These are phyloP conservation scores for Osedax frankpressi DNA, from an alignment of 2,888 invertebrate species.

Conservation along the genomic window DNA sequence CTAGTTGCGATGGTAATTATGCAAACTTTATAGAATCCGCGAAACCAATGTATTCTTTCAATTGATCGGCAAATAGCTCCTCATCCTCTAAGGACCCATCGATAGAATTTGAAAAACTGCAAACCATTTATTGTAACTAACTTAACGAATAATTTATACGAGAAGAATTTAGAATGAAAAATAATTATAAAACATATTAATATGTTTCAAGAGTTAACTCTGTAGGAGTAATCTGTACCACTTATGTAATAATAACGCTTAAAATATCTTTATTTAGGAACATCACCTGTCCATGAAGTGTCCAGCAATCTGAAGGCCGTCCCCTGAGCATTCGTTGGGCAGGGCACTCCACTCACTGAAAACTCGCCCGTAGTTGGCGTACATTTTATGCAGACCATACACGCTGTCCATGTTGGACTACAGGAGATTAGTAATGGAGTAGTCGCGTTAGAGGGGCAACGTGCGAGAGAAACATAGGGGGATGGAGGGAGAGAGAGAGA, in stretches of 20 bases:
- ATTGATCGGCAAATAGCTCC: constrained; percentile 66
- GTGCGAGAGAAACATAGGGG: neutral
- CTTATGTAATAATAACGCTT: too few species aligned
- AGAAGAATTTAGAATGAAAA: too few species aligned
- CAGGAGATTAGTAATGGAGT: neutral
- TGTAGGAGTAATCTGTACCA: too few species aligned
- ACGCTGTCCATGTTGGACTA: constrained; percentile 58
- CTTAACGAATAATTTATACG: too few species aligned
- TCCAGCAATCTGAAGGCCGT: constrained; percentile 58
- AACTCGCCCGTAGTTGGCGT: constrained; percentile 66
- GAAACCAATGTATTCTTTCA: constrained; percentile 70
- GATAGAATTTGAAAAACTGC: constrained; percentile 48
- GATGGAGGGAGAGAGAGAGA: neutral
- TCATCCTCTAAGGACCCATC: constrained; percentile 67
- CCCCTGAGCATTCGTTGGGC: constrained; percentile 65
- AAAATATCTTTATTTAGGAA: too few species aligned
- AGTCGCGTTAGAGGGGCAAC: neutral
- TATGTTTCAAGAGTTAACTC: too few species aligned
- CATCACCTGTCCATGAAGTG: constrained; percentile 61
- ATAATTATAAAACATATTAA: too few species aligned
- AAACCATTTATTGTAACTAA: too few species aligned
- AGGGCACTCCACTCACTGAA: constrained; percentile 75
- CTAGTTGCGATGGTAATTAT: neutral
- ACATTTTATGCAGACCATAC: constrained; percentile 64
- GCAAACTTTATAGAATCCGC: constrained; percentile 54